A percentile compares a stretch with the other conserved stretches of the same genome.
Conservation (phyloP, 2,113 vertebrate genomes). For the Alouatta palliata region DNA sequence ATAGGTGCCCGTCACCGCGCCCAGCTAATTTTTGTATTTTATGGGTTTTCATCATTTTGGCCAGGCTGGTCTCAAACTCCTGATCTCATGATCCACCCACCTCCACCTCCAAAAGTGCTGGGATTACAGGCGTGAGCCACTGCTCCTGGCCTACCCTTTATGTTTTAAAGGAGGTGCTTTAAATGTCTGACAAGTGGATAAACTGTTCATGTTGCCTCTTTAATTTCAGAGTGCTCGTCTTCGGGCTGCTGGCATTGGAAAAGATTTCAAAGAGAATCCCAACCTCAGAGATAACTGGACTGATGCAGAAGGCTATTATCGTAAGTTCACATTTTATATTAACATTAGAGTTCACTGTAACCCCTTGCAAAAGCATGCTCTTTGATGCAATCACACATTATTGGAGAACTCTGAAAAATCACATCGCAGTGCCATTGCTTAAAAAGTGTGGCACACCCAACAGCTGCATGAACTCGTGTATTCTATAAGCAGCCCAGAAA, state of each 20-base stretch:
- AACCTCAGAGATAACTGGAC: constrained; percentile 99
- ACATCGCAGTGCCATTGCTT: background rate
- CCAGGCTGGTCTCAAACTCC: too few relatives aligned
- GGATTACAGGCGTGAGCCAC: too few relatives aligned
- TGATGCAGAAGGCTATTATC: constrained; percentile 98
- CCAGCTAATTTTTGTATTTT: too few relatives aligned
- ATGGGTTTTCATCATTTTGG: too few relatives aligned
- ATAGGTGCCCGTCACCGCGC: too few relatives aligned
- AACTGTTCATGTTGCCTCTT: background rate
- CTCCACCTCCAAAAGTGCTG: too few relatives aligned
- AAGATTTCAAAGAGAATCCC: constrained; percentile 99
- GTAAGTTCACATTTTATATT: constrained; percentile 85
- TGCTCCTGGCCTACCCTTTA: background rate
- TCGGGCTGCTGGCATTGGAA: constrained; percentile 96
- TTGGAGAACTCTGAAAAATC: background rate
- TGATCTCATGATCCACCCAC: too few relatives aligned
- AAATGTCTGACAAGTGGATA: background rate
- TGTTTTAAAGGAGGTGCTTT: background rate
- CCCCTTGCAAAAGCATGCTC: background rate
- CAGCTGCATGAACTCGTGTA: background rate
- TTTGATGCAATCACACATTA: rapidly evolving
- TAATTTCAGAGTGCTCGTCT: constrained; percentile 94
- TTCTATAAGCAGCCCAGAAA: background rate
- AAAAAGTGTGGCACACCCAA: background rate
- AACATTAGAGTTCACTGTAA: background rate